These are phyloP conservation scores for Rapana venosa DNA, from an alignment of 2,888 invertebrate genomes.

Conservation along the genomic window DNA sequence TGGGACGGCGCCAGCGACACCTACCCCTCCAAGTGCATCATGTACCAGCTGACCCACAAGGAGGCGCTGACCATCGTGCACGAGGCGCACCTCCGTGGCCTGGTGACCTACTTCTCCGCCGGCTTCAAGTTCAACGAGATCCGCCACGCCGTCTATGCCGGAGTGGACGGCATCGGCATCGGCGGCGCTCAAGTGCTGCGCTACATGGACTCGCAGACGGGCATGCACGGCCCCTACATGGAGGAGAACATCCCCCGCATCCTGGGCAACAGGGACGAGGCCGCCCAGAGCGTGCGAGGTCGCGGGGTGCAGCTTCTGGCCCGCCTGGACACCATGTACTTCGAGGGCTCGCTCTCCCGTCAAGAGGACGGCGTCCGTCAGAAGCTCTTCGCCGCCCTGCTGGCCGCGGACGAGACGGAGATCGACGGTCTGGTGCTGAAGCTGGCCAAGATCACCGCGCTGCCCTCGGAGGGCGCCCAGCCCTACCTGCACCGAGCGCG, in stretches of 20 bases:
- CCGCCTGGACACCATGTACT: slow-evolving; percentile 62
- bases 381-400: slow-evolving; percentile 56
- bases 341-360: slow-evolving; percentile 57
- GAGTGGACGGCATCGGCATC: slow-evolving; percentile 62
- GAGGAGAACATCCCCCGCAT: slow-evolving; percentile 64
- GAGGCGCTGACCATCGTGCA: slow-evolving; percentile 62
- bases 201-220: slow-evolving; percentile 60
- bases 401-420: slow-evolving; percentile 49
- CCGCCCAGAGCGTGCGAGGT: slow-evolving; percentile 55
- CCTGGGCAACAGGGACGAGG: slow-evolving; percentile 56
- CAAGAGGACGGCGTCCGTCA: slow-evolving; percentile 52
- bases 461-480: slow-evolving; percentile 44
- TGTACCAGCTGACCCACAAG: slow-evolving; percentile 61
- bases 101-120: slow-evolving; percentile 63
- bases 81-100: slow-evolving; percentile 58
- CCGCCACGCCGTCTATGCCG: slow-evolving; percentile 61
- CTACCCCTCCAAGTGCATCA: slow-evolving; percentile 64
- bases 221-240: slow-evolving; percentile 65
- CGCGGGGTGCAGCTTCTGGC: slow-evolving; percentile 57
- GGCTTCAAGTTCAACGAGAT: slow-evolving; percentile 65
- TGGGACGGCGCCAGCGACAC: slow-evolving; percentile 66
- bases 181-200: slow-evolving; percentile 62
- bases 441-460: slow-evolving; percentile 26
- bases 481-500: slow-evolving; percentile 50
- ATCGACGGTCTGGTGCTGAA: slow-evolving; percentile 43